Base-by-base conservation (phyloP, 2,113 vertebrate species). In the Myiagra hebetior region DNA sequence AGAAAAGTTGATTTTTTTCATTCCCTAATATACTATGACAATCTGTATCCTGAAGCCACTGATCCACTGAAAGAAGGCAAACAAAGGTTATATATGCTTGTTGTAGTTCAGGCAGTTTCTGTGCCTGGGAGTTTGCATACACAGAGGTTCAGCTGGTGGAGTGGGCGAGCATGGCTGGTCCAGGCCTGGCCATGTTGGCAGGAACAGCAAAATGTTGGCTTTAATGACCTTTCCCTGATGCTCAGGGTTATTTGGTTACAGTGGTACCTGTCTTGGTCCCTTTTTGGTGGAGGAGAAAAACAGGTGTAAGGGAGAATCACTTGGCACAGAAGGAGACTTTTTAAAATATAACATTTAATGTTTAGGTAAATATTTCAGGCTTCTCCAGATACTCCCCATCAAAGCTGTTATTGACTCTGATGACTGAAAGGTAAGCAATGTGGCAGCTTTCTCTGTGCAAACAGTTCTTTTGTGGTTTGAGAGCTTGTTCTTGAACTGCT, bases 401-500 rank as follows among this genome's bases (percentile, higher is more conserved):
- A 69, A 50, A 84, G 28, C 19, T 76, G 11, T 79, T 87, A 55
- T 6, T 72, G 62, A 22, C 35, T 35, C 44, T 67, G 57, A 68
- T 59, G 78, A 37, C 69, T 82, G 79, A 57, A 94, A 75, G 22
- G 27, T 60, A 67, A 95, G n/a, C 49, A 77, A 6, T 1, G 1
- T n/a, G 12, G n/a, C 59, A 89, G 59, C 72, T 72, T 95, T 97
- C 72, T 83, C 74, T 95, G 92, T 91, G 75, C 70, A 91, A 90
- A 88, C 91, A 86, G 93, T 65, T 92, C 56, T 89, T 78, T 39
- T 73, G 46, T 82, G 19, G 27, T 78, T 94, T 70, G 67, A 83
- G 63, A 91, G 39, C 74, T 89, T 82, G 30, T 64, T 92, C 52
- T 89, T 79, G 35, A 89, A 46, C 87, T 65, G 62, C 41, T 72